Conservation (phyloP, 2,113 vertebrate genomes). For the Rhinogobius similis region DNA sequence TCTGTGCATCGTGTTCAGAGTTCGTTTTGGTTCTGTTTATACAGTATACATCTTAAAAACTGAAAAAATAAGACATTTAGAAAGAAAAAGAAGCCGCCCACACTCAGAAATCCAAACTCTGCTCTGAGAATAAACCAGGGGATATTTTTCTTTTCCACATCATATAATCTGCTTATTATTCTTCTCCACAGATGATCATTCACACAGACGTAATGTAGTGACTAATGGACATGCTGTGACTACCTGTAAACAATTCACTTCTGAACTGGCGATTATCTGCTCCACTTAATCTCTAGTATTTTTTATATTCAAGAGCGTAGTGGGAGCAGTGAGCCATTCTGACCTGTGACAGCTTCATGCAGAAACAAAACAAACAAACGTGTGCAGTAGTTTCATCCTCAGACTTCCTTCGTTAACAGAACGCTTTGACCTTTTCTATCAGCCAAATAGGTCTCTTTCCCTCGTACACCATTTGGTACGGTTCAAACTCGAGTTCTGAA, state of each 20-base stretch:
- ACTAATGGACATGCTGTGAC: neutral
- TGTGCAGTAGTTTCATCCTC: too few relatives aligned
- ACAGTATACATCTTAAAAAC: too few relatives aligned
- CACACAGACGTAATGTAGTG: neutral
- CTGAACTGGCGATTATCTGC: neutral
- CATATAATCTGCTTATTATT: neutral
- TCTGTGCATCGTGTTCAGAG: too few relatives aligned
- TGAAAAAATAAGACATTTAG: too few relatives aligned
- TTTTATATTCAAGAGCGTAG: neutral
- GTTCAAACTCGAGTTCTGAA: too few relatives aligned
- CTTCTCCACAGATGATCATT: neutral
- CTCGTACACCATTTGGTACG: too few relatives aligned
- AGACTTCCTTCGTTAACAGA: too few relatives aligned
- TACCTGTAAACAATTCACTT: neutral
- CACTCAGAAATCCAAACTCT: neutral
- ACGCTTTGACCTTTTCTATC: too few relatives aligned
- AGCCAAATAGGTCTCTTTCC: too few relatives aligned
- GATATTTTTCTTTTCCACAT: neutral
- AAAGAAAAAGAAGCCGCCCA: neutral
- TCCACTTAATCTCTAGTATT: neutral
- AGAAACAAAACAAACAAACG: neutral
- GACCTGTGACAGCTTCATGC: neutral
- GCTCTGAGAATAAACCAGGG: neutral
- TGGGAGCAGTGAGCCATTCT: neutral
- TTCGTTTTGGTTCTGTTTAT: too few relatives aligned